A percentile compares a stretch with the other conserved stretches of the same genome.
Evolutionary conservation across 2,113 vertebrate genomes (phyloP).

Genomic region (Heterotis niloticus): DNA sequence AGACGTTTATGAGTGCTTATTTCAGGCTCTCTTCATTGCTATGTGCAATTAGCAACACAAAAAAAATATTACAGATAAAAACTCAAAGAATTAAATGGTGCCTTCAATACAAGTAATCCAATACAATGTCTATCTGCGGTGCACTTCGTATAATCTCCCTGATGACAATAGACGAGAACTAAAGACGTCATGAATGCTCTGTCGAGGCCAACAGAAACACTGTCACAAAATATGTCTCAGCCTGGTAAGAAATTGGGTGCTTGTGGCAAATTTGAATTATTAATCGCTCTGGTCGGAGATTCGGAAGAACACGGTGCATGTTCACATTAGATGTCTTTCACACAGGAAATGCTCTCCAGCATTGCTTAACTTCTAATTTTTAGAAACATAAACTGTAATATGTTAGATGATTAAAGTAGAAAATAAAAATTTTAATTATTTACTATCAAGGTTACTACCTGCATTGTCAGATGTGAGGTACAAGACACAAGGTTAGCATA

Average conservation of each 20-base stretch:
- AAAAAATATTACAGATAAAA: too few relatives aligned
- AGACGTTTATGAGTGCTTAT: too few relatives aligned
- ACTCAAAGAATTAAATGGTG: too few relatives aligned
- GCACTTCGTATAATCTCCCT: not conserved
- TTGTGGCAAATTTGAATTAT: conserved; percentile 32
- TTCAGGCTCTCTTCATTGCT: too few relatives aligned
- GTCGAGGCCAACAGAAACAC: not conserved
- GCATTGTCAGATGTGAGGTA: not conserved
- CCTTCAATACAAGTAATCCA: not conserved
- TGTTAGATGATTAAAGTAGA: too few relatives aligned
- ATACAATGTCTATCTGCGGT: not conserved
- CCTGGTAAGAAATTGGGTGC: conserved; percentile 29
- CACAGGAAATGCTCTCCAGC: too few relatives aligned
- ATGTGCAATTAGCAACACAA: too few relatives aligned
- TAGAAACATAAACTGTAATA: too few relatives aligned
- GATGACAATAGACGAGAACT: not conserved
- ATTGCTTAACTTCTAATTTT: too few relatives aligned
- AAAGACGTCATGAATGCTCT: not conserved
- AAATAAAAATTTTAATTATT: too few relatives aligned
- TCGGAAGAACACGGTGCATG: conserved; percentile 21
- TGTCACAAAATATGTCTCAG: not conserved
- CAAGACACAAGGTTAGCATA: not conserved
- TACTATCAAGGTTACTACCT: not conserved
- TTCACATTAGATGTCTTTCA: not conserved
- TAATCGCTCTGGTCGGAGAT: conserved; percentile 32